Percentiles rank a stretch among this genome's conserved stretches.
phyloP scores from a whole-genome alignment of 2,888 invertebrate genomes.

The Drepana falcataria region DNA sequence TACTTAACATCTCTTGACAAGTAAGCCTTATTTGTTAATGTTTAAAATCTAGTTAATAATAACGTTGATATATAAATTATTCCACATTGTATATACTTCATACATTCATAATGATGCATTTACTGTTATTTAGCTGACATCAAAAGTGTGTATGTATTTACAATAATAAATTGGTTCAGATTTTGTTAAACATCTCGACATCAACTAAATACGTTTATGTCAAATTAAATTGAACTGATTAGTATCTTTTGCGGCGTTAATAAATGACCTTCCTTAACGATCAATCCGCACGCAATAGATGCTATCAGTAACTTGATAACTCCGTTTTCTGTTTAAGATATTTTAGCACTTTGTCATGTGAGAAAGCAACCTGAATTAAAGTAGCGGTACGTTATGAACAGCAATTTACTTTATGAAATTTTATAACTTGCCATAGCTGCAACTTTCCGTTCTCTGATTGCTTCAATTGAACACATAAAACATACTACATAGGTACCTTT shows the following conservation, averaged over 20 bases:
- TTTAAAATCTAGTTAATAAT: too few relatives aligned
- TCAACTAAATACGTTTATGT: too few relatives aligned
- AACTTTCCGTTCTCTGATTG: constrained; percentile 39
- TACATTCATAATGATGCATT: too few relatives aligned
- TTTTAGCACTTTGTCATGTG: constrained; percentile 25
- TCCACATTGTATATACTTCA: too few relatives aligned
- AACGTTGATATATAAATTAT: too few relatives aligned
- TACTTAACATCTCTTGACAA: constrained; percentile 38
- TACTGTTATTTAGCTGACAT: too few relatives aligned
- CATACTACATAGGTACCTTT: constrained; percentile 14
- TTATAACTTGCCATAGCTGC: constrained; percentile 25
- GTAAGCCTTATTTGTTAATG: constrained; percentile 6
- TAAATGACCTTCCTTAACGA: constrained; percentile 13
- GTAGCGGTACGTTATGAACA: constrained; percentile 40
- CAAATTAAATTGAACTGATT: not conserved
- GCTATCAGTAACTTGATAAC: constrained; percentile 9
- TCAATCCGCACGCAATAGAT: constrained; percentile 21
- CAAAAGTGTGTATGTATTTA: too few relatives aligned
- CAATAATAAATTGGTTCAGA: too few relatives aligned
- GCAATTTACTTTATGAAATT: constrained; percentile 38
- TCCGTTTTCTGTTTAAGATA: constrained; percentile 21
- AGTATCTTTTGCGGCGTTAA: not conserved
- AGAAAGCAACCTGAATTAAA: constrained; percentile 51
- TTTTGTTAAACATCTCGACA: too few relatives aligned
- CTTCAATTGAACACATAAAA: constrained; percentile 18